Evolutionary conservation across 2,888 invertebrate species (phyloP).

Genomic region (Amphipoea lucens): DNA sequence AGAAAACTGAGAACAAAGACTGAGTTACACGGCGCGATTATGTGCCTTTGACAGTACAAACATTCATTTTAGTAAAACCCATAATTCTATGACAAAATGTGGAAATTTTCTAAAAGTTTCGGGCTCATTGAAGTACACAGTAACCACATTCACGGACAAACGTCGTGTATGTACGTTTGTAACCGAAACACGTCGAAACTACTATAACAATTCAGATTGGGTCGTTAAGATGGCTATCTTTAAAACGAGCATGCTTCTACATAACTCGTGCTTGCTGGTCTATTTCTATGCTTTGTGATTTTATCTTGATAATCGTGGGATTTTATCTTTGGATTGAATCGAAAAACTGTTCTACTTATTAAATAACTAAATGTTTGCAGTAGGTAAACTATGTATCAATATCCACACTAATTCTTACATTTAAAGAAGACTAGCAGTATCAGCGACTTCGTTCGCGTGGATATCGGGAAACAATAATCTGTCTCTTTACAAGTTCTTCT

Average conservation of each 20-base stretch:
- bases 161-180: conserved; percentile 39
- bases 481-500: no score
- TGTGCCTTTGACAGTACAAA: not conserved
- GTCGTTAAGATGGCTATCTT: conserved; percentile 50
- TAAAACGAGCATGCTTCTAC: conserved; percentile 13
- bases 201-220: conserved; percentile 44
- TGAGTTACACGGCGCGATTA: not conserved
- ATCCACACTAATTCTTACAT: not conserved
- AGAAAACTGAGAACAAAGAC: not conserved
- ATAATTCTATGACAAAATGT: conserved; percentile 25
- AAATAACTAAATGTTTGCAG: not conserved
- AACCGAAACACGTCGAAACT: conserved; percentile 41
- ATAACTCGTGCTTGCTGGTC: conserved; percentile 6
- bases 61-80: not conserved
- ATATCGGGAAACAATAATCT: no score
- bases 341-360: not conserved
- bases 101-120: conserved; percentile 30
- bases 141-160: conserved; percentile 24
- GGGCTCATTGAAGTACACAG: not conserved
- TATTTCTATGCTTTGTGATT: conserved; percentile 8
- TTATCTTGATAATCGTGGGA: not conserved
- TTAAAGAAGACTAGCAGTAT: not conserved
- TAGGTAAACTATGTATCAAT: not conserved
- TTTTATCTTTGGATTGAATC: not conserved
- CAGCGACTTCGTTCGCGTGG: not conserved